phyloP scores from a whole-genome alignment of 2,113 vertebrate species.

The Paratilapia polleni region DNA sequence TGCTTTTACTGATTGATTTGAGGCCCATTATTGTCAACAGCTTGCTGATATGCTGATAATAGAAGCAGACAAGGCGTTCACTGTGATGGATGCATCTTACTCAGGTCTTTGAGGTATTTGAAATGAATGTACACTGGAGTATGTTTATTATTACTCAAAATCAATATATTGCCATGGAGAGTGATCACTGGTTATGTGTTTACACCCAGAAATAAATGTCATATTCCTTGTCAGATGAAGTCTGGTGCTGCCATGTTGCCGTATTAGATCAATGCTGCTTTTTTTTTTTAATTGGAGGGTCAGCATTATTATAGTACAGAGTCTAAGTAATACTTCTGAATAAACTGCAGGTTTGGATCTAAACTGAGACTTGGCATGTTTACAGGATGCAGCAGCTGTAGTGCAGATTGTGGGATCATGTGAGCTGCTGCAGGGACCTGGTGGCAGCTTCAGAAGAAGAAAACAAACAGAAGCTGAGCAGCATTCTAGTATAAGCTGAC shows the following conservation, averaged over 20 bases:
- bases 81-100: not conserved
- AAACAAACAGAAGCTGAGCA: constrained; percentile 33
- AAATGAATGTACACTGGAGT: not conserved
- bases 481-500: constrained; percentile 8
- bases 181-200: not conserved
- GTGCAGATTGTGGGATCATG: constrained; percentile 31
- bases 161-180: not conserved
- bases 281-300: constrained; percentile 33
- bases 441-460: not conserved
- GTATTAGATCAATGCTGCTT: not conserved
- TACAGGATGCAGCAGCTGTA: constrained; percentile 71
- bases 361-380: constrained; percentile 5
- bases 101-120: not conserved
- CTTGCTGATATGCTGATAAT: not conserved
- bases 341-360: constrained; percentile 23
- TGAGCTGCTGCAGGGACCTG: constrained; percentile 22
- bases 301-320: not conserved
- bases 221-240: not conserved
- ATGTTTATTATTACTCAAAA: not conserved
- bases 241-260: not conserved
- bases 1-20: not conserved
- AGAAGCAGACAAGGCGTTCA: not conserved
- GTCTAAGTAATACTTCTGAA: constrained; percentile 8
- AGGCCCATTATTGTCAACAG: not conserved
- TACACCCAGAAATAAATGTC: not conserved